Base-by-base conservation (phyloP, 2,888 invertebrate genomes). In the Oscheius onirici region DNA sequence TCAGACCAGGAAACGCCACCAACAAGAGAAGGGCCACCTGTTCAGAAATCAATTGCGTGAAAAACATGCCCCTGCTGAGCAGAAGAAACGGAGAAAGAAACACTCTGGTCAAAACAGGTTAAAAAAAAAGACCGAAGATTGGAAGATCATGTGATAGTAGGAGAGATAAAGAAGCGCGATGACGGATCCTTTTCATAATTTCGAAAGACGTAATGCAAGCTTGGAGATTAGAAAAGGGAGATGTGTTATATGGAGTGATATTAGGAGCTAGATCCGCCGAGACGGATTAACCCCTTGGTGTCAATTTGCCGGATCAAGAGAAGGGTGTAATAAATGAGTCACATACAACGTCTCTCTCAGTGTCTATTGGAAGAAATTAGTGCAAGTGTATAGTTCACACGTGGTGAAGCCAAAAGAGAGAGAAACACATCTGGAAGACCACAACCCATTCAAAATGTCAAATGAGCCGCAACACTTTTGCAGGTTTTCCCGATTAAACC, bases 241-340 rank as follows among this genome's bases (percentile, higher is more conserved):
- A 34, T 34, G 34, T 34, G 34, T 34, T 34, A 34, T 34, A 34
- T 34, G 34, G 34, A 34, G 34, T 34, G 34, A 34, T 34, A 34
- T 34, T 34, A 34, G 34, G 34, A 8, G 34, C 34, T 34, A 34
- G 34, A 34, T 34, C 34, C 34, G 34, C 3, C 20, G 20, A 46
- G 58, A 58, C 17, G 17, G 58, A 58, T 58, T 58, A 58, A 58
- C 58, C 58, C 58, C 5, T n/a, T 55, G 55, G 55, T 58, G 58
- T 58, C 58, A 58, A 58, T 58, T 58, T 41, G 58, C 43, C 28
- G 34, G 34, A 34, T 34, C 34, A 17, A 58, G 58, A 13, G 34
- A 28, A 26, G 17, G n/a, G 58, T 58, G 58, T 58, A 58, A 58
- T 58, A 58, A 58, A 58, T 58, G 58, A 58, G 40, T 46, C 46